Evolutionary conservation across 2,888 invertebrate genomes (phyloP), one percentile per base, ranked within the genome.

Genomic region (Drosophila birchii): DNA sequence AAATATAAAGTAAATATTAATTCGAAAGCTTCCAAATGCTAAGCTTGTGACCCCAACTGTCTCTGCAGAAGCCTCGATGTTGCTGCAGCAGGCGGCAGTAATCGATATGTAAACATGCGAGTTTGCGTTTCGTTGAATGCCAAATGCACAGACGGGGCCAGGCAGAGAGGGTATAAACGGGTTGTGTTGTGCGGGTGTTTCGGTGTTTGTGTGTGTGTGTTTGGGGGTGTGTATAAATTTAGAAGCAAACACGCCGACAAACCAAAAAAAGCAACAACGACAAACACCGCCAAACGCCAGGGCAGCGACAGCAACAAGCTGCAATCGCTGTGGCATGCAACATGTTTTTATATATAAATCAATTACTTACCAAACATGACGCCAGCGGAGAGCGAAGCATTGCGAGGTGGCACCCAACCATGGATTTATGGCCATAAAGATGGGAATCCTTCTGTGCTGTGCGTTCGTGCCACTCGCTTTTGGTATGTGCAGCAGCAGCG

Each of bases 311-410:
- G 71, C 83, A 88, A 80, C 86, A 79, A 77, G 79, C 86, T 87
- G 79, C 74, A 78, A 75, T 69, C 49, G 49, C 70, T 69, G 64
- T 84, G 81, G 75, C 81, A 75, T 88, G 89, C 85, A 87, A 85
- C 80, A 87, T 87, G 83, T 82, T 88, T 86, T 88, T 81, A 89
- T 79, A 75, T 72, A 82, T 89, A 89, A 89, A 89, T 86, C 86
- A 89, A 89, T 86, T 86, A 86, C 86, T 78, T 85, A 80, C 74
- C 80, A 81, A 85, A 86, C 88, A 86, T 73, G 84, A 73, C 71
- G 79, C 68, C 58, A 56, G 41, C 60, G 53, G 41, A 23, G 32
- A 23, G 23, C 23, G n/a, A 36, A 45, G 62, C 45, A 58, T n/a
- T 12, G 29, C n/a, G 34, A 23, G 26, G 38, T 14, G 14, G n/a